Conservation (phyloP, 2,797 vertebrate genomes). For the Coilia nasus region DNA sequence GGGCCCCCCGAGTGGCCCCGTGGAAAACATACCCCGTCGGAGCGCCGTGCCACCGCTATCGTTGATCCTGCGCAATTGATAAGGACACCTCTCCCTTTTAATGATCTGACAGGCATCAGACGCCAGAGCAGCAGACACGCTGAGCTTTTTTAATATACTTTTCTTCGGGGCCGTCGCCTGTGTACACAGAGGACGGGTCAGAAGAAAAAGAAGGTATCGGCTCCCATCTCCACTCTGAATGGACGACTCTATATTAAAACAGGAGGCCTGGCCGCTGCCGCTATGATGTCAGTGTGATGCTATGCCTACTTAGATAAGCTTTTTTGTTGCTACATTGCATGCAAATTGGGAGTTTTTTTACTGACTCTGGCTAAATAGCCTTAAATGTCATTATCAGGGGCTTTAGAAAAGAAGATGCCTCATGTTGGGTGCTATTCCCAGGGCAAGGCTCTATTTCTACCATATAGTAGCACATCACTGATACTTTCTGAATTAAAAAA, state of each 20-base stretch:
- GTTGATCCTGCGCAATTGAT: constrained; percentile 83
- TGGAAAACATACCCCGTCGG: constrained; percentile 77
- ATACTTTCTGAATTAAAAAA: neutral
- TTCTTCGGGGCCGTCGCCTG: constrained; percentile 76
- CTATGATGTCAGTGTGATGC: constrained; percentile 55
- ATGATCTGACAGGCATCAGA: constrained; percentile 86
- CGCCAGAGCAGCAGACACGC: constrained; percentile 70
- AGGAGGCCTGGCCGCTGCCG: constrained; percentile 61
- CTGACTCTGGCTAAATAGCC: constrained; percentile 35
- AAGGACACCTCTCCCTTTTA: constrained; percentile 78
- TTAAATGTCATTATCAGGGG: constrained; percentile 32
- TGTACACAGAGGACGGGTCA: constrained; percentile 75
- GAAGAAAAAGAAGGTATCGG: constrained; percentile 72
- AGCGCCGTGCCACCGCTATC: constrained; percentile 75
- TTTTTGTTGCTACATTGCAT: constrained; percentile 39
- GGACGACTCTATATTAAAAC: constrained; percentile 72
- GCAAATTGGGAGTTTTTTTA: constrained; percentile 33
- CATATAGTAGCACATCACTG: neutral
- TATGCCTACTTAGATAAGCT: constrained; percentile 44
- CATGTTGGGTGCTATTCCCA: neutral
- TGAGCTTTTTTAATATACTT: constrained; percentile 73
- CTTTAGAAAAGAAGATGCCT: neutral
- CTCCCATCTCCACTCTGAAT: constrained; percentile 60
- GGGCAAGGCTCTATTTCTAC: neutral
- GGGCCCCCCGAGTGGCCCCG: constrained; percentile 77